These are phyloP conservation scores for Drosophila mauritiana DNA, from an alignment of 1,140 invertebrate genomes.

Conservation along the genomic window DNA sequence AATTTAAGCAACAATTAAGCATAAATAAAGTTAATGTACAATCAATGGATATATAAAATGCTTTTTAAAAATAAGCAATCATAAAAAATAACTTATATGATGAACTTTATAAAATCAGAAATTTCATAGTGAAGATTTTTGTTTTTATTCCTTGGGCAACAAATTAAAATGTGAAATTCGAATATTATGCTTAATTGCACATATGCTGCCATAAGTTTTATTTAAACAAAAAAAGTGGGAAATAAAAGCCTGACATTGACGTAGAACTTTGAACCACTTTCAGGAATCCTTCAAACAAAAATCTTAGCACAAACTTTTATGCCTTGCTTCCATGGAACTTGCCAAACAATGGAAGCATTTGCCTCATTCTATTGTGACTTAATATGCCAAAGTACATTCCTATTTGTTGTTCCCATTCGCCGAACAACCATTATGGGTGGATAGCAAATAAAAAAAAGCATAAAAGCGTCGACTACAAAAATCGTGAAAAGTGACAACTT, in stretches of 20 bases:
- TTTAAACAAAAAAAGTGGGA: neutral
- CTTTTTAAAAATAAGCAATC: no score
- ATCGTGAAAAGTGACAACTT: constrained; percentile 38
- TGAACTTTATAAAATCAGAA: no score
- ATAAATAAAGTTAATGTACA: no score
- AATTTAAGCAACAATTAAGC: neutral
- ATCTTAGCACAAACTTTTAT: constrained; percentile 10
- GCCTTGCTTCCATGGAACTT: constrained; percentile 4
- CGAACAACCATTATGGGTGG: constrained; percentile 46
- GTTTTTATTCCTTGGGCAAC: no score
- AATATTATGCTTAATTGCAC: no score
- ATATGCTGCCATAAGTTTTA: neutral
- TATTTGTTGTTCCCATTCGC: constrained; percentile 5
- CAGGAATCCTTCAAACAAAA: constrained; percentile 20
- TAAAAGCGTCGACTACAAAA: constrained; percentile 25
- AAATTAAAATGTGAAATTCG: no score
- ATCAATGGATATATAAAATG: no score
- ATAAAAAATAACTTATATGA: no score
- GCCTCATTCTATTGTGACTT: neutral
- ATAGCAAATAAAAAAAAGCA: constrained; percentile 34
- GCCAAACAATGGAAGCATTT: constrained; percentile 23
- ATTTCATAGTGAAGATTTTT: no score
- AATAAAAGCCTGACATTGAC: constrained; percentile 10
- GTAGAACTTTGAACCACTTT: constrained; percentile 6
- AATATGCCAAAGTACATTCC: constrained; percentile 5